phyloP scores from a whole-genome alignment of 1,140 invertebrate genomes.

The Druon quercuslanigerum region DNA sequence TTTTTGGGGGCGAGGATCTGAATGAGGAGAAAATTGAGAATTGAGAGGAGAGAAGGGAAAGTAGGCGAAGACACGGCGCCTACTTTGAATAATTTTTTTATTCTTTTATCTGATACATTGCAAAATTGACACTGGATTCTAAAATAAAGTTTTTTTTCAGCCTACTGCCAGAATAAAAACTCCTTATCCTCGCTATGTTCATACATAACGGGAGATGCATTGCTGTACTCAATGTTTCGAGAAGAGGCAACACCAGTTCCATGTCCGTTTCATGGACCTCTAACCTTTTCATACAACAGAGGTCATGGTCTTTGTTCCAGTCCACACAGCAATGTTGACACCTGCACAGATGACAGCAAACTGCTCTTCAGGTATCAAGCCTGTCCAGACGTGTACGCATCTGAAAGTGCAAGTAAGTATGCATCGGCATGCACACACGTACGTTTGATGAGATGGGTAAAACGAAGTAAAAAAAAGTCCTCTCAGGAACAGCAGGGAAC shows the following conservation, averaged over 20 bases:
- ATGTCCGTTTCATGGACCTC: conserved; percentile 86
- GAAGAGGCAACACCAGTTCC: conserved; percentile 87
- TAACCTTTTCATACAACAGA: conserved; percentile 88
- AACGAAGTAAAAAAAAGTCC: no score
- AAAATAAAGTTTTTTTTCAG: conserved; percentile 75
- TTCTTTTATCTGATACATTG: neutral
- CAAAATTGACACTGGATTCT: neutral
- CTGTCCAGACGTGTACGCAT: conserved; percentile 90
- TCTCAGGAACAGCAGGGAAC: no score
- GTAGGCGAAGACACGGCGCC: no score
- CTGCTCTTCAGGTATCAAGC: conserved; percentile 92
- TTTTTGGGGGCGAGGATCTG: no score
- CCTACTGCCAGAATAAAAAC: conserved; percentile 86
- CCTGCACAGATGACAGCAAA: conserved; percentile 91
- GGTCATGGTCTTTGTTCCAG: conserved; percentile 89
- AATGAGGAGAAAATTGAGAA: no score
- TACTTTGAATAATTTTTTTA: no score
- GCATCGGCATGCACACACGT: no score
- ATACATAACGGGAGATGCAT: conserved; percentile 90
- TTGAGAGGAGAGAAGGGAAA: no score
- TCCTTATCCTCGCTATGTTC: conserved; percentile 87
- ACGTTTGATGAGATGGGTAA: no score
- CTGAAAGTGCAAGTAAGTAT: conserved; percentile 85
- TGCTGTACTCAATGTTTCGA: conserved; percentile 91
- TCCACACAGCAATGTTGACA: conserved; percentile 90